Evolutionary conservation across 2,797 vertebrate genomes (phyloP).

Genomic region (Pogoniulus pusillus): DNA sequence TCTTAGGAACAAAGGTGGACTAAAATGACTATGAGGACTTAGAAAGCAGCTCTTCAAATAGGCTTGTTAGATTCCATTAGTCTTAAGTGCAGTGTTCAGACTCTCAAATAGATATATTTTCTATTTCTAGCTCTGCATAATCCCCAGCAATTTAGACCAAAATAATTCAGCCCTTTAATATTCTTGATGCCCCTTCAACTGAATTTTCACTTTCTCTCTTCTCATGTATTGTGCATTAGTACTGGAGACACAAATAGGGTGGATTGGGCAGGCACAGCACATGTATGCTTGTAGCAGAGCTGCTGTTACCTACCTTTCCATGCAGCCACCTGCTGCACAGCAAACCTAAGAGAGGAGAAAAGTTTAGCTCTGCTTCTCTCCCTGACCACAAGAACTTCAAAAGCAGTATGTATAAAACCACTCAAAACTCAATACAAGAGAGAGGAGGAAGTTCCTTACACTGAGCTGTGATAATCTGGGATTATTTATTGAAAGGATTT

Average conservation of each 20-base stretch:
- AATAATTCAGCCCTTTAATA: background rate
- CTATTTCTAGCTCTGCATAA: constrained; percentile 33
- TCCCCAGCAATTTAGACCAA: background rate
- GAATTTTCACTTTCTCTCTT: background rate
- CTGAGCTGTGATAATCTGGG: background rate
- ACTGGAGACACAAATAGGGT: background rate
- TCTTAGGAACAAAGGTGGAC: background rate
- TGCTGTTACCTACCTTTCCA: background rate
- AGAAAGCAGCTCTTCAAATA: constrained; percentile 35
- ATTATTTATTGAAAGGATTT: background rate
- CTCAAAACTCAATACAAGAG: background rate
- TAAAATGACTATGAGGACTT: background rate
- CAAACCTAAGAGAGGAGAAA: background rate
- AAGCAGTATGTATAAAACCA: background rate
- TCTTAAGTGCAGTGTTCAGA: background rate
- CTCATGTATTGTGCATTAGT: background rate
- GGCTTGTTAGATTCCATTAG: constrained; percentile 3
- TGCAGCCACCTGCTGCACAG: background rate
- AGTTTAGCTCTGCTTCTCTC: background rate
- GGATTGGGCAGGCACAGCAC: background rate
- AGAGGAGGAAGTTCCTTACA: background rate
- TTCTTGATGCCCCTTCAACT: background rate
- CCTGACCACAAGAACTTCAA: background rate
- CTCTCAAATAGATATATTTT: background rate
- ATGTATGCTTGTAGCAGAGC: background rate